A percentile compares a stretch with the other conserved stretches of the same genome.
phyloP scores from a whole-genome alignment of 2,888 invertebrate genomes.

The Chaetogeoica ovagalla region DNA sequence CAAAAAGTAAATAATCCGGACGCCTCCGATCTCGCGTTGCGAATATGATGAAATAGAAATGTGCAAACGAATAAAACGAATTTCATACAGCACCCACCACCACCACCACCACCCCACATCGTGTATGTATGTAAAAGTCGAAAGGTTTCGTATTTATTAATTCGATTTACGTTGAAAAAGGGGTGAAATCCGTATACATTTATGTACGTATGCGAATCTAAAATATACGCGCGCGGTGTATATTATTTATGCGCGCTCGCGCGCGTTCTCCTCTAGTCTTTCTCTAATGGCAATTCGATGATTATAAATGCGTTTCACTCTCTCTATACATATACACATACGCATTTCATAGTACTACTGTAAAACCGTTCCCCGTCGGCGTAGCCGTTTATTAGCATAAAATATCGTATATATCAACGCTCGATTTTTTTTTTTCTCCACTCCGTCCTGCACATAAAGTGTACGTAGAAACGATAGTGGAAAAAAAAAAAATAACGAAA shows the following conservation, averaged over 20 bases:
- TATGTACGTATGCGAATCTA: conserved; percentile 45
- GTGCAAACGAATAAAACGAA: conserved; percentile 34
- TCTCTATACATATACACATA: no score
- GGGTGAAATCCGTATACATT: conserved; percentile 41
- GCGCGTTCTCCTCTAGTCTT: conserved; percentile 14
- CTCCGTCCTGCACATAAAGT: background rate
- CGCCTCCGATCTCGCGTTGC: no score
- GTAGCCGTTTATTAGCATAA: conserved; percentile 49
- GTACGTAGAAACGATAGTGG: background rate
- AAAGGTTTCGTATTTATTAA: conserved; percentile 49
- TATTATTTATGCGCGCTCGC: conserved; percentile 40
- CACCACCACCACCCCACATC: background rate
- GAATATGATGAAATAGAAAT: background rate
- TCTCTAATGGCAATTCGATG: conserved; percentile 51
- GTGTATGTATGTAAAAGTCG: conserved; percentile 14
- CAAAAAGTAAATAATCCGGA: no score
- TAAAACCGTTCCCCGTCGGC: conserved; percentile 21
- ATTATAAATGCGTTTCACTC: conserved; percentile 43
- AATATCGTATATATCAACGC: conserved; percentile 44
- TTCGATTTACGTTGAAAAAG: conserved; percentile 48
- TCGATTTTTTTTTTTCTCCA: conserved; percentile 10
- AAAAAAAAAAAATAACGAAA: background rate
- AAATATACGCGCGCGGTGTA: background rate
- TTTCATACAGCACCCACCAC: conserved; percentile 10
- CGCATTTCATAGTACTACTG: background rate